Percentiles rank a stretch among this genome's conserved stretches.
Evolutionary conservation across 2,888 invertebrate species (phyloP).

Genomic region (Amphiduros pacificus): DNA sequence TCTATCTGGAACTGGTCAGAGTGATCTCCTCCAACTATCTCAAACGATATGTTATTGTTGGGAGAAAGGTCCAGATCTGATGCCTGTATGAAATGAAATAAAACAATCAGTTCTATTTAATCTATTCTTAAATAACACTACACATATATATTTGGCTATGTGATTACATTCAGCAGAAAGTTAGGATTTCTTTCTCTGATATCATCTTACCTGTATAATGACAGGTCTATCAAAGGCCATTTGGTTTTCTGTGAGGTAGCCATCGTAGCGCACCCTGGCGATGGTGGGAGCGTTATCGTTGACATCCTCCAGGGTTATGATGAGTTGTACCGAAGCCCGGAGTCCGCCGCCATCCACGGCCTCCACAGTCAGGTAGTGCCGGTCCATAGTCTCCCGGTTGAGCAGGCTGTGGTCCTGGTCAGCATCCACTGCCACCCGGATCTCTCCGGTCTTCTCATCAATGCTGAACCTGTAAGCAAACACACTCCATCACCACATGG

Average conservation of each 20-base stretch:
- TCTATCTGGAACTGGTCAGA: constrained; percentile 66
- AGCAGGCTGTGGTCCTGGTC: constrained; percentile 58
- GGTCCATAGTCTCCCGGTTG: constrained; percentile 80
- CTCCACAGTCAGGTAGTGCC: constrained; percentile 77
- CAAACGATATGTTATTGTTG: constrained; percentile 47
- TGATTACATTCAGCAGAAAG: too few relatives aligned
- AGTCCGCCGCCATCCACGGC: constrained; percentile 79
- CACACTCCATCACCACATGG: too few relatives aligned
- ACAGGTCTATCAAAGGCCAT: constrained; percentile 72
- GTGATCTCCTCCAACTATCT: constrained; percentile 38
- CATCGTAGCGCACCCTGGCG: constrained; percentile 44
- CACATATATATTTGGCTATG: too few relatives aligned
- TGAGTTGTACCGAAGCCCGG: constrained; percentile 43
- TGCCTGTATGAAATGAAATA: too few relatives aligned
- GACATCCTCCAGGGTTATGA: constrained; percentile 44
- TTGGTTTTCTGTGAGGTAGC: constrained; percentile 72
- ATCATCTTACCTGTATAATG: constrained; percentile 21
- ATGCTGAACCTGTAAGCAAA: constrained; percentile 67
- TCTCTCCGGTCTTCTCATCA: constrained; percentile 69
- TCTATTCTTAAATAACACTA: too few relatives aligned
- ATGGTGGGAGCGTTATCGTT: constrained; percentile 53
- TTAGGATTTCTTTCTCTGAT: too few relatives aligned
- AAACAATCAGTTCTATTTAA: too few relatives aligned
- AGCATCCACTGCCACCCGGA: constrained; percentile 65
- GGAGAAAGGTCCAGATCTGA: constrained; percentile 72